A percentile compares a stretch with the other conserved stretches of the same genome.
Evolutionary conservation across 2,113 vertebrate genomes (phyloP).

Genomic region (Coryphaenoides rupestris): DNA sequence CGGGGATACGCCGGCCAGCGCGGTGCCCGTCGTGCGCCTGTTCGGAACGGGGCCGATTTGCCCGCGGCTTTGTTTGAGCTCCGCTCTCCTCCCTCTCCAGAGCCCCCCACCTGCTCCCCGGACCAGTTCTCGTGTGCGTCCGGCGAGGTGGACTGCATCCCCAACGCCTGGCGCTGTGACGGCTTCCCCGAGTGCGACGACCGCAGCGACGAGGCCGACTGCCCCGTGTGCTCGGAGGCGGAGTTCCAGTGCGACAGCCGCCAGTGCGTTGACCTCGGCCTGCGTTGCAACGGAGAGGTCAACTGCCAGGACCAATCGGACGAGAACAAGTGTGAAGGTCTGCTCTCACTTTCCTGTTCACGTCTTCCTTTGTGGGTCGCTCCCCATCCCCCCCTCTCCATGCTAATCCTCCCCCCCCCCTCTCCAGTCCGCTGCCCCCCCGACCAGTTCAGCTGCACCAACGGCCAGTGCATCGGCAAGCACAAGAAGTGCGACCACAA

Average conservation of each 20-base stretch:
- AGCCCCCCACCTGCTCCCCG: slow-evolving; percentile 94
- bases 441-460: slow-evolving; percentile 89
- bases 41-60: too few relatives aligned
- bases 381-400: too few relatives aligned
- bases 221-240: slow-evolving; percentile 85
- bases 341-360: too few relatives aligned
- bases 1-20: too few relatives aligned
- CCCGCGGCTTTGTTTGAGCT: too few relatives aligned
- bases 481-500: slow-evolving; percentile 95
- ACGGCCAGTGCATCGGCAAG: slow-evolving; percentile 90
- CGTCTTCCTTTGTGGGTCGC: too few relatives aligned
- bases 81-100: slow-evolving; percentile 56
- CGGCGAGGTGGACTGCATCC: slow-evolving; percentile 97
- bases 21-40: too few relatives aligned
- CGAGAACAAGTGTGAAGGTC: slow-evolving; percentile 92
- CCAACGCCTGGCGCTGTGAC: slow-evolving; percentile 91
- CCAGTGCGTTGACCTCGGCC: slow-evolving; percentile 83
- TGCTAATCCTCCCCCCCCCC: not conserved
- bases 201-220: slow-evolving; percentile 90
- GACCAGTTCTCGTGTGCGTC: slow-evolving; percentile 94
- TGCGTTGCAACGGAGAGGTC: slow-evolving; percentile 87
- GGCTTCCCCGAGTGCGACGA: slow-evolving; percentile 92
- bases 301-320: slow-evolving; percentile 95
- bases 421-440: slow-evolving; percentile 80
- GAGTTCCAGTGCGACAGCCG: slow-evolving; percentile 95